phyloP scores from a whole-genome alignment of 2,113 vertebrate species.

The Bos javanicus region DNA sequence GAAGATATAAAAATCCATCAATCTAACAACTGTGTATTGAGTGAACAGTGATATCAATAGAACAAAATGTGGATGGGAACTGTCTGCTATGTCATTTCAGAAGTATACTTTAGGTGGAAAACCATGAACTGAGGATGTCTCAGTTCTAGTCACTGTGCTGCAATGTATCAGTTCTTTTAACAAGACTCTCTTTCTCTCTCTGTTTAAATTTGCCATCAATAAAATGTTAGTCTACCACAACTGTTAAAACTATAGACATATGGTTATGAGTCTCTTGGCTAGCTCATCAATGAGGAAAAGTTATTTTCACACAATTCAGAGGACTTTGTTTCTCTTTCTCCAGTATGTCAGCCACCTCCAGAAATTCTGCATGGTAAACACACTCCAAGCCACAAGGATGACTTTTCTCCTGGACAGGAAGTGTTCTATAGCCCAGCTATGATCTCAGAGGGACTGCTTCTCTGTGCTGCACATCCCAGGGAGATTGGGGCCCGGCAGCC shows the following conservation, averaged over 20 bases:
- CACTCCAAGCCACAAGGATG: background rate
- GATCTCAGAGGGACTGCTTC: background rate
- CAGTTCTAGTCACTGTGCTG: background rate
- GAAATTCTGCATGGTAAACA: background rate
- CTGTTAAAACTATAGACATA: background rate
- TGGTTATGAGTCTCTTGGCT: background rate
- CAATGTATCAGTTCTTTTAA: background rate
- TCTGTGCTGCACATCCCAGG: background rate
- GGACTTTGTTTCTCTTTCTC: background rate
- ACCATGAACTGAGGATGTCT: background rate
- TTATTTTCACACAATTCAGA: background rate
- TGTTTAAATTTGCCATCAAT: background rate
- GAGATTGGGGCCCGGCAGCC: background rate
- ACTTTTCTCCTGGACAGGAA: background rate
- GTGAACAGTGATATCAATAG: background rate
- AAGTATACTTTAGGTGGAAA: background rate
- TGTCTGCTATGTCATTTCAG: rapidly evolving
- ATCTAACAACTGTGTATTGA: background rate
- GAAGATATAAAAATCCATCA: background rate
- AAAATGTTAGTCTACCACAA: background rate
- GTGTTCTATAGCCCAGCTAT: background rate
- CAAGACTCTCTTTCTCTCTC: background rate
- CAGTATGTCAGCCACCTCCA: slow-evolving; percentile 40
- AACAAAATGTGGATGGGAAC: background rate
- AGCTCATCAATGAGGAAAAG: background rate